Evolutionary conservation across 2,113 vertebrate genomes (phyloP).

Genomic region (Condylura cristata): DNA sequence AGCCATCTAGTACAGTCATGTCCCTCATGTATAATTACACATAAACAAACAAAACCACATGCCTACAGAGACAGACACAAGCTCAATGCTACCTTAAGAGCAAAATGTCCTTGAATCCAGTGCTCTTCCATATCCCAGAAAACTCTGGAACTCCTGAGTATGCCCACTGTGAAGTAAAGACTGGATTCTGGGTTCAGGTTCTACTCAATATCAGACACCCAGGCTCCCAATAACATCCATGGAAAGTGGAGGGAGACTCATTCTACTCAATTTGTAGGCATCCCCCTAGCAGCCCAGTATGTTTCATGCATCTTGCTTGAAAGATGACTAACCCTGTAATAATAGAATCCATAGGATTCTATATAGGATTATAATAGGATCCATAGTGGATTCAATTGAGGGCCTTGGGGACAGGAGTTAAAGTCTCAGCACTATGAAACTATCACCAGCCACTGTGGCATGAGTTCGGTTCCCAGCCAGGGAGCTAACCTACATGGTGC

Average conservation of each 20-base stretch:
- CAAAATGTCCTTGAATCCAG: neutral
- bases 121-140: neutral
- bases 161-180: neutral
- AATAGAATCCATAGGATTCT: too few relatives aligned
- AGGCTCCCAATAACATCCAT: neutral
- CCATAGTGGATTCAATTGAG: neutral
- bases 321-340: conserved; percentile 28
- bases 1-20: neutral
- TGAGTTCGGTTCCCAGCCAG: too few relatives aligned
- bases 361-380: too few relatives aligned
- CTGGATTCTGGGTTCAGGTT: neutral
- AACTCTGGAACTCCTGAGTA: conserved; percentile 24
- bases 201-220: neutral
- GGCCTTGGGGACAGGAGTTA: too few relatives aligned
- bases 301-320: neutral
- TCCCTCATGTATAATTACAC: neutral
- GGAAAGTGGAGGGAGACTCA: neutral
- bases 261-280: conserved; percentile 14
- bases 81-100: neutral
- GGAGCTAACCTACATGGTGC: too few relatives aligned
- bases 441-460: too few relatives aligned
- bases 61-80: neutral
- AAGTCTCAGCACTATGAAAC: too few relatives aligned
- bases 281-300: neutral
- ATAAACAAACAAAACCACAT: neutral